phyloP scores from a whole-genome alignment of 2,888 invertebrate genomes.

The Meteorus colon region DNA sequence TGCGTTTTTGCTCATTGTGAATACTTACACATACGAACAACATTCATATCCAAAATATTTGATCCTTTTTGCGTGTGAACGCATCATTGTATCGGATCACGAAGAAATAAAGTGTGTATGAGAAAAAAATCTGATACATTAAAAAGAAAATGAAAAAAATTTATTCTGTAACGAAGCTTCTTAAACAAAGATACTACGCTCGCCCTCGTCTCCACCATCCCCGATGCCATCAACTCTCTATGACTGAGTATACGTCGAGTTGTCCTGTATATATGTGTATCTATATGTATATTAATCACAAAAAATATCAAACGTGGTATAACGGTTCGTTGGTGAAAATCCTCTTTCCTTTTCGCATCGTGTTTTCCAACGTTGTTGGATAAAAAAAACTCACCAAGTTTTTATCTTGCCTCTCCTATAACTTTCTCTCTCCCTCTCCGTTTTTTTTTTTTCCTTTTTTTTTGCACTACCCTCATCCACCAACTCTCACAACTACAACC shows the following conservation, averaged over 20 bases:
- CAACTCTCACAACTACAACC: background rate
- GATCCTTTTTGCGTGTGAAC: conserved; percentile 49
- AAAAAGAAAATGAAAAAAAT: background rate
- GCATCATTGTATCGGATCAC: conserved; percentile 42
- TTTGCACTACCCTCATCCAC: background rate
- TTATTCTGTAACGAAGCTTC: background rate
- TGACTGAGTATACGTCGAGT: background rate
- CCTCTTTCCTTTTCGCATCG: background rate
- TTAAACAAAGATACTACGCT: conserved; percentile 13
- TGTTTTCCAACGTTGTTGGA: conserved; percentile 23
- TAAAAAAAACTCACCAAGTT: conserved; percentile 22
- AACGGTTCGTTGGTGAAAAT: conserved; percentile 35
- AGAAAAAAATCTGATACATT: conserved; percentile 18
- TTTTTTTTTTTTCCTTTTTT: background rate
- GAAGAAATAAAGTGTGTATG: conserved; percentile 40
- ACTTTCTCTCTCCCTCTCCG: background rate
- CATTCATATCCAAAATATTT: conserved; percentile 9
- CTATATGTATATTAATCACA: conserved; percentile 14
- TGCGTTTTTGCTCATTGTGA: background rate
- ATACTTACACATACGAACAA: background rate
- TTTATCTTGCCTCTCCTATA: conserved; percentile 2
- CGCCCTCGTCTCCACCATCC: background rate
- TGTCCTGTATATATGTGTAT: background rate
- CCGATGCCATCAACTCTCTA: background rate
- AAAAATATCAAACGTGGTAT: conserved; percentile 26